Evolutionary conservation across 2,113 vertebrate species (phyloP).

Genomic region (Micromys minutus): DNA sequence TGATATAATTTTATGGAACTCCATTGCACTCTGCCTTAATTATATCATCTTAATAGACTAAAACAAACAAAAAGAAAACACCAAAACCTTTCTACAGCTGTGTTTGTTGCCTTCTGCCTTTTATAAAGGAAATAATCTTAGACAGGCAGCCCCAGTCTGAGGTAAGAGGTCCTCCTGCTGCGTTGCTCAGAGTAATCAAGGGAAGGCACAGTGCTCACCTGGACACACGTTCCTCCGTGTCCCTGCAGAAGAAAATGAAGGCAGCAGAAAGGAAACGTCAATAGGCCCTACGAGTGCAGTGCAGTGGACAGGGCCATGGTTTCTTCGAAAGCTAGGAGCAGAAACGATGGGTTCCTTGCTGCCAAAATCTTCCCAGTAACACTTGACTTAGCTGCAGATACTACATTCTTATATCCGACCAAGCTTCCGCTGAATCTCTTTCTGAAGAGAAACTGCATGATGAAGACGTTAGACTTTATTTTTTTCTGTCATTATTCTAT

Average conservation of each 20-base stretch:
- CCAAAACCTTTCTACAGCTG: constrained; percentile 85
- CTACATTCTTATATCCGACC: too few species aligned
- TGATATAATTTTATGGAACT: constrained; percentile 56
- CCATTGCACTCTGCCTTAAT: constrained; percentile 81
- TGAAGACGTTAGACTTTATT: not conserved
- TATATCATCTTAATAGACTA: constrained; percentile 83
- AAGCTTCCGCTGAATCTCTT: not conserved
- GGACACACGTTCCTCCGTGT: constrained; percentile 75
- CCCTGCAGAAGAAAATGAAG: constrained; percentile 81
- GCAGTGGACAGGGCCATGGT: constrained; percentile 64
- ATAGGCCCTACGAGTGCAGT: constrained; percentile 75
- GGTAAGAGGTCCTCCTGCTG: constrained; percentile 87
- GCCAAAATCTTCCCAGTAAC: not conserved
- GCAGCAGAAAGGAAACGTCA: constrained; percentile 81
- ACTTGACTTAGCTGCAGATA: not conserved
- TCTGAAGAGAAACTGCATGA: not conserved
- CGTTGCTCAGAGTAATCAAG: constrained; percentile 79
- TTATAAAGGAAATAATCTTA: constrained; percentile 62
- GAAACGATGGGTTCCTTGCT: constrained; percentile 10
- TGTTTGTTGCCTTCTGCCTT: constrained; percentile 84
- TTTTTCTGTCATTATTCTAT: not conserved
- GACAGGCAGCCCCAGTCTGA: constrained; percentile 82
- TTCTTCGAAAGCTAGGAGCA: constrained; percentile 34
- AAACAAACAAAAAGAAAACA: constrained; percentile 84
- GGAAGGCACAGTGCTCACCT: constrained; percentile 80